These are phyloP conservation scores for Colaptes auratus DNA, from an alignment of 2,113 vertebrate genomes.

Conservation along the genomic window DNA sequence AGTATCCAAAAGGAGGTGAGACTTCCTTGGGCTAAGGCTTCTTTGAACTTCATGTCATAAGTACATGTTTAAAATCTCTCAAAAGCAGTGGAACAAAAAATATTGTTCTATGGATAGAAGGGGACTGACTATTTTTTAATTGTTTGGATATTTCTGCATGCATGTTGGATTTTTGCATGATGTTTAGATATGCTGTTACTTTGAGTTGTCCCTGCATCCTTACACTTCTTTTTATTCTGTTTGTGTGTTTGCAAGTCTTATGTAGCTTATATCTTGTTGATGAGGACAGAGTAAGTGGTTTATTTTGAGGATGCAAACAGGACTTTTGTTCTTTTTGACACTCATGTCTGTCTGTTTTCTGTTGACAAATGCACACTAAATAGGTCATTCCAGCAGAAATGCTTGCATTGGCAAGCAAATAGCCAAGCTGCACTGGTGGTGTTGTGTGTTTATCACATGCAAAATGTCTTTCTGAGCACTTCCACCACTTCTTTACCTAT, in stretches of 20 bases:
- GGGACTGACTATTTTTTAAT: not conserved
- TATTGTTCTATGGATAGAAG: not conserved
- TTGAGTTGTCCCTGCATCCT: not conserved
- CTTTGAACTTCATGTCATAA: not conserved
- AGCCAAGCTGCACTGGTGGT: not conserved
- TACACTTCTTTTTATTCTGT: not conserved
- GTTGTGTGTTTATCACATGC: not conserved
- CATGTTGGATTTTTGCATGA: not conserved
- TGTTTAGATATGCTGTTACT: not conserved
- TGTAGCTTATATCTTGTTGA: not conserved
- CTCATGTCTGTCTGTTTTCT: not conserved
- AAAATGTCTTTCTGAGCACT: not conserved
- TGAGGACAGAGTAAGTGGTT: slow-evolving; percentile 49
- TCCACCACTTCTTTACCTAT: not conserved
- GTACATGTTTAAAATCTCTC: not conserved
- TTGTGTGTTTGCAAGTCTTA: slow-evolving; percentile 33
- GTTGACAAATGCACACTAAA: not conserved
- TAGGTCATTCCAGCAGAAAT: slow-evolving; percentile 55
- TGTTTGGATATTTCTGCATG: not conserved
- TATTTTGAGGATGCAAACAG: slow-evolving; percentile 55
- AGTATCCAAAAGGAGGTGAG: not conserved
- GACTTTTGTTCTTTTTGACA: not conserved
- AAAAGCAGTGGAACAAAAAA: slow-evolving; percentile 15
- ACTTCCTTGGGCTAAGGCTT: not conserved
- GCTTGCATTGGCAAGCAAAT: not conserved